Percentiles rank a stretch among this genome's conserved stretches.
Conservation (phyloP, 1,140 invertebrate species). For the Amyelois transitella region DNA sequence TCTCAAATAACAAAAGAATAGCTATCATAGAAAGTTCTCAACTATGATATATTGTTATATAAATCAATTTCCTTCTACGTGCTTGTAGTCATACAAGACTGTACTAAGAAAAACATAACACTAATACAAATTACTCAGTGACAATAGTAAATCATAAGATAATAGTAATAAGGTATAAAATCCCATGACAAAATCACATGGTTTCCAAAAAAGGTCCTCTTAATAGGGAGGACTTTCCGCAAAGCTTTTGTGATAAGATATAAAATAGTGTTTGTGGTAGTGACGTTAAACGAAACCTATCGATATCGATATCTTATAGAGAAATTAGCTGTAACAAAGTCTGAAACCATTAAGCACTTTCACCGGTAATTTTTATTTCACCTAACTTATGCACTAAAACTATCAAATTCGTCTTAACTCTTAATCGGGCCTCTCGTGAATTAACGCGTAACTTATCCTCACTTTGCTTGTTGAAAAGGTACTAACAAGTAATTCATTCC, state of each 20-base stretch:
- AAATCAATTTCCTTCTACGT: constrained; percentile 21
- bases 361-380: too few relatives aligned
- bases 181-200: neutral
- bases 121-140: neutral
- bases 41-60: constrained; percentile 21
- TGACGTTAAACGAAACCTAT: neutral
- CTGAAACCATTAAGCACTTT: too few relatives aligned
- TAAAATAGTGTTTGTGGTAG: constrained; percentile 2
- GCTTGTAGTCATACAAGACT: too few relatives aligned
- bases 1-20: neutral
- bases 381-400: too few relatives aligned
- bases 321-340: too few relatives aligned
- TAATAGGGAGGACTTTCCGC: constrained; percentile 5
- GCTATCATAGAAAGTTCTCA: constrained; percentile 4
- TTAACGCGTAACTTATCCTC: too few relatives aligned
- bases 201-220: neutral
- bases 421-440: too few relatives aligned
- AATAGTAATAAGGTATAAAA: neutral
- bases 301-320: neutral
- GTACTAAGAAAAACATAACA: neutral
- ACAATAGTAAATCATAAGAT: neutral
- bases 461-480: too few relatives aligned
- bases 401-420: too few relatives aligned
- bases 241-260: constrained; percentile 6
- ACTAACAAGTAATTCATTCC: too few relatives aligned